Percentiles rank a stretch among this genome's conserved stretches.
Conservation (phyloP, 2,113 vertebrate species). For the Ardeotis arabs region DNA sequence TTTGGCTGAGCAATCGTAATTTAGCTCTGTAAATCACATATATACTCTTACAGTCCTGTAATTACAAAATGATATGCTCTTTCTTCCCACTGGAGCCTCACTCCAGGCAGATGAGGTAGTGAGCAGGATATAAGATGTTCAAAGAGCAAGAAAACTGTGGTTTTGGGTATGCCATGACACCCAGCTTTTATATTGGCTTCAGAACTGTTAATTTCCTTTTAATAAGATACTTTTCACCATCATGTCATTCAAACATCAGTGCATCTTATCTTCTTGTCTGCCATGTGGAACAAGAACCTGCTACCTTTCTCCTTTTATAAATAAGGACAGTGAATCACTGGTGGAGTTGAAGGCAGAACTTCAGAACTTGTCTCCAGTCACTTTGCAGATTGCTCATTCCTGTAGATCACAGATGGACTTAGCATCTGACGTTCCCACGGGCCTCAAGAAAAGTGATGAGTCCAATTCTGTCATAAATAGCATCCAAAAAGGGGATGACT, state of each 20-base stretch:
- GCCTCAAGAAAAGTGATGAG: neutral
- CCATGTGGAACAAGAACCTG: neutral
- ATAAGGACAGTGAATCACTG: neutral
- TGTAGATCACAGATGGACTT: neutral
- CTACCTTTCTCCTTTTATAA: neutral
- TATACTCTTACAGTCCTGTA: neutral
- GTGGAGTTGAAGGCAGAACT: neutral
- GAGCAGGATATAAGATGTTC: neutral
- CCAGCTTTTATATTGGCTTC: neutral
- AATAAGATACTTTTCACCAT: neutral
- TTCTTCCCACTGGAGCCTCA: neutral
- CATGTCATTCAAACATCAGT: neutral
- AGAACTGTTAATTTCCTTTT: neutral
- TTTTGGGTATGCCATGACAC: neutral
- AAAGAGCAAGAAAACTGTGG: neutral
- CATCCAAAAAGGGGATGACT: neutral
- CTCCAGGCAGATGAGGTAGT: neutral
- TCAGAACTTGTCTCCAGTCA: neutral
- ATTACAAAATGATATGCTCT: neutral
- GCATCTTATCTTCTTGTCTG: neutral
- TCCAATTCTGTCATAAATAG: neutral
- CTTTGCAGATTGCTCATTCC: neutral
- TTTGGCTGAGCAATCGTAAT: neutral
- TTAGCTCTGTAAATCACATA: neutral
- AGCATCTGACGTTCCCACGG: neutral